phyloP scores from a whole-genome alignment of 2,113 vertebrate genomes.

The Halcyon senegalensis region DNA sequence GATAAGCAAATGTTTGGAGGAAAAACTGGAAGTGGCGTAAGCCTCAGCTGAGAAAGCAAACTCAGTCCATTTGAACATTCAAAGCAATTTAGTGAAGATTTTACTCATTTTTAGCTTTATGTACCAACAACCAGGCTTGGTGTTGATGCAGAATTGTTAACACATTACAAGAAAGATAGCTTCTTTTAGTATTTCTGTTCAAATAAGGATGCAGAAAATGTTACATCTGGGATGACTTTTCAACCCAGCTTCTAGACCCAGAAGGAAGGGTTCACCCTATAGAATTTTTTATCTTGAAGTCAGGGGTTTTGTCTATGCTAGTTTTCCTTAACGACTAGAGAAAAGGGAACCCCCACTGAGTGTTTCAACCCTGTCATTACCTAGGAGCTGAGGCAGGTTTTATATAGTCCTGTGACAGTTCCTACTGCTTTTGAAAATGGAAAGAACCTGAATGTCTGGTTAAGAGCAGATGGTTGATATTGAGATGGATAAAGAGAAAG shows the following conservation, averaged over 20 bases:
- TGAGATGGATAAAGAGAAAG: background rate
- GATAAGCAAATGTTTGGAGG: background rate
- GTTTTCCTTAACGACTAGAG: background rate
- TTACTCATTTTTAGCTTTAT: conserved; percentile 23
- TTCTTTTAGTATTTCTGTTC: background rate
- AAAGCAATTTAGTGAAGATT: background rate
- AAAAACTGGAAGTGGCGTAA: background rate
- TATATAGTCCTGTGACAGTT: background rate
- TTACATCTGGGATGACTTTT: background rate
- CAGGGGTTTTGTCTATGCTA: background rate
- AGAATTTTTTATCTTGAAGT: background rate
- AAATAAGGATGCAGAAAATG: background rate
- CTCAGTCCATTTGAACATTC: background rate
- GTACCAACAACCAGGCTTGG: background rate
- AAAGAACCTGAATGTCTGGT: background rate
- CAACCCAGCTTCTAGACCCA: background rate
- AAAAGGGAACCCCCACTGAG: background rate
- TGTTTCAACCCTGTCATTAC: background rate
- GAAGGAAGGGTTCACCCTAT: background rate
- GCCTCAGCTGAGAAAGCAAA: background rate
- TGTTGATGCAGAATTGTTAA: background rate
- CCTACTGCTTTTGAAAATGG: background rate
- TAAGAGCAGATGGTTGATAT: background rate
- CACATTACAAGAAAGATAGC: background rate
- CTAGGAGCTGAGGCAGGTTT: background rate